These are phyloP conservation scores for Elgaria multicarinata DNA, from an alignment of 2,113 vertebrate species.

Conservation along the genomic window DNA sequence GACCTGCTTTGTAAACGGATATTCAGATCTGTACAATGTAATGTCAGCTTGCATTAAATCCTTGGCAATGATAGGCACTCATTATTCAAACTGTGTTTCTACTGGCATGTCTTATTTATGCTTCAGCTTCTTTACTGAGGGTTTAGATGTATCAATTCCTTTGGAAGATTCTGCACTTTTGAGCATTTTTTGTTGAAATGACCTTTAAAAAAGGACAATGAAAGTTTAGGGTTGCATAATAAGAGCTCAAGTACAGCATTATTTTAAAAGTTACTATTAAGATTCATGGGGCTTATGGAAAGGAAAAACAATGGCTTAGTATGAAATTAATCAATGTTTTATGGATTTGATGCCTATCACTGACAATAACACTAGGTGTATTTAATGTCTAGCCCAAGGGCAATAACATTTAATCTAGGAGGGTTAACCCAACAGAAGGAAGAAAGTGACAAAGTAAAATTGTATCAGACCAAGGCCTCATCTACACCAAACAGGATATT, in stretches of 20 bases:
- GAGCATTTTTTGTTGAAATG: conserved; percentile 36
- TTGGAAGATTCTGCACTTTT: conserved; percentile 44
- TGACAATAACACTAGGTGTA: neutral
- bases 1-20: conserved; percentile 47
- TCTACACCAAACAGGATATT: too few relatives aligned
- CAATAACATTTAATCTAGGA: neutral
- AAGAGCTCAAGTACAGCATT: neutral
- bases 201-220: conserved; percentile 40
- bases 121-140: conserved; percentile 44
- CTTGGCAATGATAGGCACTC: conserved; percentile 44
- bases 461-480: neutral
- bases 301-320: neutral
- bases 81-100: conserved; percentile 57
- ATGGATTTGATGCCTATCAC: conserved; percentile 18
- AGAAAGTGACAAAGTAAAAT: neutral
- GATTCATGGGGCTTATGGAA: neutral
- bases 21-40: conserved; percentile 37
- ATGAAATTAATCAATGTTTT: conserved; percentile 40
- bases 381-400: neutral
- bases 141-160: conserved; percentile 39
- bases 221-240: neutral
- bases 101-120: conserved; percentile 52
- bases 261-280: neutral
- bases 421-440: neutral
- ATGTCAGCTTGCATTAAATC: conserved; percentile 57